A percentile compares a stretch with the other conserved stretches of the same genome.
Conservation (phyloP, 2,113 vertebrate species). For the Vicugna pacos region DNA sequence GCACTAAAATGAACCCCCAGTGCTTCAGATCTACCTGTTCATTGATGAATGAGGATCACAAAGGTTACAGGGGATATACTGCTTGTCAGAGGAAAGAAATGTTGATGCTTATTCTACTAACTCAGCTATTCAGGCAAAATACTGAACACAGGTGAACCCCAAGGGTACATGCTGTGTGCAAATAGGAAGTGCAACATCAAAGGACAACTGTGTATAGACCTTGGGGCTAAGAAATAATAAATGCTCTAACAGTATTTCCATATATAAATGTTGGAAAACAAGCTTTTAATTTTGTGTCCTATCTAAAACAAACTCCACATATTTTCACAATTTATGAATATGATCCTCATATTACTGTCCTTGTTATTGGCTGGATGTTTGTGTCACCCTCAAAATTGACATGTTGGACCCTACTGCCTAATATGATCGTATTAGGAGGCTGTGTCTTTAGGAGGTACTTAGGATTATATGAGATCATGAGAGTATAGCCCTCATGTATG, state of each 20-base stretch:
- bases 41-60: not conserved
- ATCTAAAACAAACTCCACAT: not conserved
- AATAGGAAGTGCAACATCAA: not conserved
- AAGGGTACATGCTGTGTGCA: not conserved
- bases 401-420: not conserved
- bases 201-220: not conserved
- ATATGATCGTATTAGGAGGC: not conserved
- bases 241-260: not conserved
- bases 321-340: not conserved
- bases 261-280: not conserved
- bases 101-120: not conserved
- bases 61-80: not conserved
- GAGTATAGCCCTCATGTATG: not conserved
- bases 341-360: not conserved
- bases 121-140: slow-evolving; percentile 40
- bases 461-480: not conserved
- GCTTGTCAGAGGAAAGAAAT: not conserved
- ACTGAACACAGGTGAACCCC: not conserved
- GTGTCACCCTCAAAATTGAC: not conserved
- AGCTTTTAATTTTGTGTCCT: not conserved
- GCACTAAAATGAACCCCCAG: not conserved
- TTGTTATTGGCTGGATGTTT: not conserved
- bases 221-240: slow-evolving; percentile 2
- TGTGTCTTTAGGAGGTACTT: not conserved
- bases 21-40: not conserved